Conservation (phyloP, 2,888 invertebrate genomes). For the Gymnoscelis rufifasciata region DNA sequence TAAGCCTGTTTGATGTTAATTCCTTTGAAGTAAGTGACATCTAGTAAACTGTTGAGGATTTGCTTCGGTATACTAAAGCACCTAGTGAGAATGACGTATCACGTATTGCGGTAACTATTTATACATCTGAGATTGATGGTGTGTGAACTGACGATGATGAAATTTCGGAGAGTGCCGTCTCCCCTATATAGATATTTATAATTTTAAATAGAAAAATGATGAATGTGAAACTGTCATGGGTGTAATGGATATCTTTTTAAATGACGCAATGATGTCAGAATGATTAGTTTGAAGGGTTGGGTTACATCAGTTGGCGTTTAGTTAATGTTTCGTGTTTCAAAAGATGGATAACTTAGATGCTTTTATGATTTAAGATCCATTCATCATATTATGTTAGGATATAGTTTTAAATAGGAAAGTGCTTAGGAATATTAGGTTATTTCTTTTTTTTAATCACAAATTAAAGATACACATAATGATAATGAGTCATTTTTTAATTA, state of each 20-base stretch:
- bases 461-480: no score
- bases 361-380: background rate
- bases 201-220: conserved; percentile 41
- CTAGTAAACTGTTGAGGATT: conserved; percentile 69
- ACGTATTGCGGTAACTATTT: conserved; percentile 56
- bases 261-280: conserved; percentile 18
- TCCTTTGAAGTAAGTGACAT: conserved; percentile 71
- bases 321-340: background rate
- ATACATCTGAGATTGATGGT: conserved; percentile 60
- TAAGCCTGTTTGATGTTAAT: conserved; percentile 61
- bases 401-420: no score
- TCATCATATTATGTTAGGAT: no score
- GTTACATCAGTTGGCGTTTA: conserved; percentile 7
- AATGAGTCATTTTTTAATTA: no score
- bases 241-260: conserved; percentile 30
- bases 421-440: no score
- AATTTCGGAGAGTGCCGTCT: conserved; percentile 32
- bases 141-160: conserved; percentile 56
- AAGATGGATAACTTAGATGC: background rate
- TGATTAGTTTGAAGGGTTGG: conserved; percentile 8
- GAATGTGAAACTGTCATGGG: conserved; percentile 25
- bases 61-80: conserved; percentile 49
- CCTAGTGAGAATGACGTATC: conserved; percentile 49
- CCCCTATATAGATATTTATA: conserved; percentile 37
- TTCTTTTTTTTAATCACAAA: no score